These are phyloP conservation scores for Trachythela sp. DNA, from an alignment of 64 coral and sea anemone species.

Conservation along the genomic window DNA sequence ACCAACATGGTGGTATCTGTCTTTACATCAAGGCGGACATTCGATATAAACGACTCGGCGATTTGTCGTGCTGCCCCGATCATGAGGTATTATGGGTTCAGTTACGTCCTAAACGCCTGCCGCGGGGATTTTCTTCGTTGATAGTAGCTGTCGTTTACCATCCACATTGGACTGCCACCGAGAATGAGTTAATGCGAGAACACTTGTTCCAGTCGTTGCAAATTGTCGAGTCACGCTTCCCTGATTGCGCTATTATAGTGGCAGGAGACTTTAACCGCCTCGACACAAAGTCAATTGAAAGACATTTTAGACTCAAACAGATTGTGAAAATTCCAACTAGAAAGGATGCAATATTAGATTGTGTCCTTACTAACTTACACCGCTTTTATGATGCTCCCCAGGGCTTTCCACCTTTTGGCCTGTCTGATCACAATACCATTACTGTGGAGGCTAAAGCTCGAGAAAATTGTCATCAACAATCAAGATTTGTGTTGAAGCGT, in stretches of 20 bases:
- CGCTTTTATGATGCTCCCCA: too few species aligned
- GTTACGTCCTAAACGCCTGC: constrained; percentile 50
- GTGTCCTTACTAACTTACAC: too few species aligned
- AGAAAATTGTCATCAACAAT: not conserved
- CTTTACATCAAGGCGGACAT: constrained; percentile 29
- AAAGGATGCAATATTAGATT: too few species aligned
- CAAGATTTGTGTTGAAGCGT: not conserved
- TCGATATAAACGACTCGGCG: not conserved
- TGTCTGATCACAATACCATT: not conserved
- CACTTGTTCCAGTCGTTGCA: constrained; percentile 43
- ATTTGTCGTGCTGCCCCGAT: constrained; percentile 21
- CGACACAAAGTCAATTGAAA: too few species aligned
- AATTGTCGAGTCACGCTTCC: constrained; percentile 38
- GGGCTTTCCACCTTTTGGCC: not conserved
- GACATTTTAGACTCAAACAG: too few species aligned
- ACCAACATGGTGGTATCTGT: constrained; percentile 52
- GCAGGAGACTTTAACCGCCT: too few species aligned
- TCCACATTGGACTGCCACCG: constrained; percentile 37
- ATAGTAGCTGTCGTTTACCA: constrained; percentile 58
- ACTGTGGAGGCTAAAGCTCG: not conserved
- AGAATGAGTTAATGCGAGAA: constrained; percentile 44
- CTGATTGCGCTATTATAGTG: constrained; percentile 27
- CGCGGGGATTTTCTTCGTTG: constrained; percentile 49
- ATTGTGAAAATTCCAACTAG: too few species aligned
- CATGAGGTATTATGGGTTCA: constrained; percentile 53